Conservation (phyloP, 2,797 vertebrate genomes). For the Linurgus olivaceus region DNA sequence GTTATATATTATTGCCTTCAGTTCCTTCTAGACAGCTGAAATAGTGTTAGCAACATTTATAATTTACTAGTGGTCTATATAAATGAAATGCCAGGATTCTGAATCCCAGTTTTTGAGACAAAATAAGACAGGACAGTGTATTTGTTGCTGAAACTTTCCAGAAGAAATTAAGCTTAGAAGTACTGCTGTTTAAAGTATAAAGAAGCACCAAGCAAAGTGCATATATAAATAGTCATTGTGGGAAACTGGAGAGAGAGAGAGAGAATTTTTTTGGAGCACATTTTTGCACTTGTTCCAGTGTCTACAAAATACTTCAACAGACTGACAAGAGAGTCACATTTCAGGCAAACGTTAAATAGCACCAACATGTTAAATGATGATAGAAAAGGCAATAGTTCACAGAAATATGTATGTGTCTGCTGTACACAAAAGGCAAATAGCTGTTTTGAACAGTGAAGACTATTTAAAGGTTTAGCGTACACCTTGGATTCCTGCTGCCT, state of each 20-base stretch:
- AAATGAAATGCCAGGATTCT: not conserved
- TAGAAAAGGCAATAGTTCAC: constrained; percentile 44
- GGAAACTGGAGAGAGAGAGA: not conserved
- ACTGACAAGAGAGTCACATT: constrained; percentile 35
- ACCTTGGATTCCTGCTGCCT: constrained; percentile 57
- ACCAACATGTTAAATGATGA: constrained; percentile 33
- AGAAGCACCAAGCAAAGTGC: not conserved
- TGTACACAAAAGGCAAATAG: constrained; percentile 61
- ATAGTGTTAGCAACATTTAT: not conserved
- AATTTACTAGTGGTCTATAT: not conserved
- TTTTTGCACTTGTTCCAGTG: constrained; percentile 31
- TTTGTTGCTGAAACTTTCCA: not conserved
- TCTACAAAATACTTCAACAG: constrained; percentile 22
- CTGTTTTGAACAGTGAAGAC: constrained; percentile 62
- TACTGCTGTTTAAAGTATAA: not conserved
- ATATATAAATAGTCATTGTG: not conserved
- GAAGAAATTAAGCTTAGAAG: not conserved
- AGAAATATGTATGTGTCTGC: constrained; percentile 61
- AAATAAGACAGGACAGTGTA: not conserved
- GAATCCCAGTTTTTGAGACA: not conserved
- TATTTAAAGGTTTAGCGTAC: constrained; percentile 67
- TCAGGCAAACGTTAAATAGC: constrained; percentile 45
- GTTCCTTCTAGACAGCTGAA: not conserved
- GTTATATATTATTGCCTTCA: not conserved
- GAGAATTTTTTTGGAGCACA: not conserved